Percentiles rank a stretch among this genome's conserved stretches.
Conservation (phyloP, 2,888 invertebrate genomes). For the Clitarchus hookeri region DNA sequence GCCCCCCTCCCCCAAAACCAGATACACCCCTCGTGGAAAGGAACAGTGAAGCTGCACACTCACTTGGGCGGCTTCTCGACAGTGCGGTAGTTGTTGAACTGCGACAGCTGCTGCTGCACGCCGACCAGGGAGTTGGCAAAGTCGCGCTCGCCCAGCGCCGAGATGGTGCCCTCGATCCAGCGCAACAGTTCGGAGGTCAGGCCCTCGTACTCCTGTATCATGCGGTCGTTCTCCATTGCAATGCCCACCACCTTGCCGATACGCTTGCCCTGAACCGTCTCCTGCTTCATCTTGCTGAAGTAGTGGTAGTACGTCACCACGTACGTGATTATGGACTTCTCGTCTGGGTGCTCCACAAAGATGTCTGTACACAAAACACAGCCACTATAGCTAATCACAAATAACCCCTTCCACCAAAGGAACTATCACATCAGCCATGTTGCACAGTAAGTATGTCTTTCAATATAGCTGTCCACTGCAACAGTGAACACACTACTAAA, state of each 20-base stretch:
- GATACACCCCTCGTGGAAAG: background rate
- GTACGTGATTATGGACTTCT: constrained; percentile 99
- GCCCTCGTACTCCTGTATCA: constrained; percentile 95
- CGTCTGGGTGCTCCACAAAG: constrained; percentile 98
- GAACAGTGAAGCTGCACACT: constrained; percentile 47
- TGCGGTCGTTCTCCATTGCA: constrained; percentile 97
- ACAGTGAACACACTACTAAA: too few relatives aligned
- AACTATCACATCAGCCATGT: too few relatives aligned
- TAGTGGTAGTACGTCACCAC: constrained; percentile 99
- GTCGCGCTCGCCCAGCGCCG: constrained; percentile 87
- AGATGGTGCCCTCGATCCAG: constrained; percentile 98
- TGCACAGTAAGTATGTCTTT: too few relatives aligned
- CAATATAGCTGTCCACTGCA: too few relatives aligned
- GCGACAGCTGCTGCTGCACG: constrained; percentile 91
- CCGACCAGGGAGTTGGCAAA: constrained; percentile 96
- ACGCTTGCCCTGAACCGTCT: constrained; percentile 97
- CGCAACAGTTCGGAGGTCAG: constrained; percentile 91
- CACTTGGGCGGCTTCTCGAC: constrained; percentile 98
- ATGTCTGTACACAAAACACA: constrained; percentile 68
- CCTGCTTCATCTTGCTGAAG: constrained; percentile 99
- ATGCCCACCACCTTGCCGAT: constrained; percentile 99
- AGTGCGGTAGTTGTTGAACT: constrained; percentile 97
- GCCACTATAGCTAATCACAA: too few relatives aligned
- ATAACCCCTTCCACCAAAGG: too few relatives aligned
- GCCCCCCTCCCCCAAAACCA: too few relatives aligned